Conservation (phyloP, 1,140 invertebrate genomes). For the Sitobion miscanthi region DNA sequence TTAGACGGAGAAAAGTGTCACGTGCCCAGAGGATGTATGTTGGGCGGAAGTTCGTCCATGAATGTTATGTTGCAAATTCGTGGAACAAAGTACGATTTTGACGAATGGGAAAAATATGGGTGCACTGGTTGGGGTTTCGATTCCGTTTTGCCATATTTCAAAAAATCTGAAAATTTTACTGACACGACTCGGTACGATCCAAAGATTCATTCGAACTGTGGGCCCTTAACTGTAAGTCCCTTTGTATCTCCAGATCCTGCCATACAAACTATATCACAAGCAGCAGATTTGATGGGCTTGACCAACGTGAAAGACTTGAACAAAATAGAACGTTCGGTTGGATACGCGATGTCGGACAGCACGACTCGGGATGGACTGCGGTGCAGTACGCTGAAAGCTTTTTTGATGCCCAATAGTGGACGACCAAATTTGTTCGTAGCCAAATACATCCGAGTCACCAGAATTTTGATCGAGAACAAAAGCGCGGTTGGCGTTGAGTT, state of each 20-base stretch:
- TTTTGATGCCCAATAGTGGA: background rate
- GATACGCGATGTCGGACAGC: background rate
- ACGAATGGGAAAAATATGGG: background rate
- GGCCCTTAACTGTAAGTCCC: background rate
- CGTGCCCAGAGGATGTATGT: background rate
- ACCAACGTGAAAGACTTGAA: background rate
- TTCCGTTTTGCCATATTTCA: background rate
- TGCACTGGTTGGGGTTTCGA: background rate
- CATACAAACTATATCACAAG: background rate
- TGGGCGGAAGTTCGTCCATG: background rate
- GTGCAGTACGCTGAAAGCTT: background rate
- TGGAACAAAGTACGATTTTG: background rate
- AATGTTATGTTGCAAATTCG: background rate
- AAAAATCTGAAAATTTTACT: slow-evolving; percentile 4
- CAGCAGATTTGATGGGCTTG: background rate
- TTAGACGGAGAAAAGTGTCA: background rate
- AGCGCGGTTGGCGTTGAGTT: background rate
- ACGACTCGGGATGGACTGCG: background rate
- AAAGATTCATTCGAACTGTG: background rate
- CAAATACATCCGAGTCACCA: background rate
- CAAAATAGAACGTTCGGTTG: background rate
- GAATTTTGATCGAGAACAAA: background rate
- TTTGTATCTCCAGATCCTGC: background rate
- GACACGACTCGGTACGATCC: background rate
- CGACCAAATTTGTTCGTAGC: background rate